phyloP scores from a whole-genome alignment of 92 coral and sea anemone genomes.

The Metridium senile region DNA sequence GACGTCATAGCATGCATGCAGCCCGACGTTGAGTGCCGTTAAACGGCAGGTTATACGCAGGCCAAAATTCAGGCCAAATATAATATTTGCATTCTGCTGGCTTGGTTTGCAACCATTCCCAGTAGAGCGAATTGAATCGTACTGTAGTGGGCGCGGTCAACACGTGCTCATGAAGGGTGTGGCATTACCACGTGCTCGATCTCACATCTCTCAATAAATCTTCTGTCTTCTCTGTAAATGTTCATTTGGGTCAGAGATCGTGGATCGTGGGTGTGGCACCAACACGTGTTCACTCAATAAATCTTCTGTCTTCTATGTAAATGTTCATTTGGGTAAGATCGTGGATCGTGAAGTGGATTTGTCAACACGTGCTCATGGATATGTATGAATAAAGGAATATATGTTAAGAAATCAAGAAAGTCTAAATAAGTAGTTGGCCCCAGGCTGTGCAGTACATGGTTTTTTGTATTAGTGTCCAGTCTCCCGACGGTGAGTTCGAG shows the following conservation, averaged over 20 bases:
- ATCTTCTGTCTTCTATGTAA: not conserved
- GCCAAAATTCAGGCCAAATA: too few species aligned
- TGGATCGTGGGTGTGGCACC: not conserved
- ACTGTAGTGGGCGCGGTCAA: not conserved
- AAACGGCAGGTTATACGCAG: too few species aligned
- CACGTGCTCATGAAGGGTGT: not conserved
- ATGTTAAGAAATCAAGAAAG: constrained; percentile 89
- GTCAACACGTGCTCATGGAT: constrained; percentile 74
- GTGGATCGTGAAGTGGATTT: constrained; percentile 50
- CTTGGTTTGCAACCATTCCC: too few species aligned
- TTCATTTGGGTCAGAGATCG: not conserved
- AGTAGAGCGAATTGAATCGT: too few species aligned
- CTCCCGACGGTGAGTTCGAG: constrained; percentile 89
- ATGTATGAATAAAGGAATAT: constrained; percentile 85
- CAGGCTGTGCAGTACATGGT: constrained; percentile 60
- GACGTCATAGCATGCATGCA: too few species aligned
- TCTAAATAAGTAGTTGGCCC: constrained; percentile 78
- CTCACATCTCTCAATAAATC: not conserved
- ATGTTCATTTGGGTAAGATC: not conserved
- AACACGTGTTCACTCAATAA: not conserved
- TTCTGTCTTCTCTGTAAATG: not conserved
- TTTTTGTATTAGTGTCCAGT: constrained; percentile 58
- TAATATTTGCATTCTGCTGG: too few species aligned
- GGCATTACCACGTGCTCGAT: not conserved
- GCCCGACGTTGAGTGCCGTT: too few species aligned